A percentile compares a stretch with the other conserved stretches of the same genome.
Evolutionary conservation across 1,140 invertebrate genomes (phyloP).

Genomic region (Drosophila lini): DNA sequence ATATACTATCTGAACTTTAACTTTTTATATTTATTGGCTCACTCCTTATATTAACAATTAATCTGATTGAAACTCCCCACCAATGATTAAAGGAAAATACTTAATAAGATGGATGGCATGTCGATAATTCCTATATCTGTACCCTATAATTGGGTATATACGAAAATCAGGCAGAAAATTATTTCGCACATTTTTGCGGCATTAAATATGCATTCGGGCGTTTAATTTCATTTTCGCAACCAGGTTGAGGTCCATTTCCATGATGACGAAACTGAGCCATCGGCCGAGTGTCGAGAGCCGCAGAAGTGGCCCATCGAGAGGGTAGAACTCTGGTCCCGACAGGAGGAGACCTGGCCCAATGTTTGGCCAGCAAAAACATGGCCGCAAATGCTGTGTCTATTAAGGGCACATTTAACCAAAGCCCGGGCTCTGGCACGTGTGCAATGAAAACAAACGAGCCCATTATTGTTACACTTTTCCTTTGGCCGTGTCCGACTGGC

Average conservation of each 20-base stretch:
- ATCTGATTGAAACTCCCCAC: not conserved
- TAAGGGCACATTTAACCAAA: constrained; percentile 66
- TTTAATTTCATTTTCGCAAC: constrained; percentile 51
- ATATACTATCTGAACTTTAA: not conserved
- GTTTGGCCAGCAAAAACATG: constrained; percentile 58
- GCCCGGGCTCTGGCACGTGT: constrained; percentile 52
- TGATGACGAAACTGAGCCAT: constrained; percentile 26
- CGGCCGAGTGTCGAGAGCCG: constrained; percentile 3
- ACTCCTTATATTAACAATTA: not conserved
- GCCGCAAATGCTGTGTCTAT: constrained; percentile 67
- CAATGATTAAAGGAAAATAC: not conserved
- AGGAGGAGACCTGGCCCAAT: constrained; percentile 34
- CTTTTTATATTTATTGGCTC: not conserved
- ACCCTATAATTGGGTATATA: constrained; percentile 5
- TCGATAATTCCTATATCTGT: not conserved
- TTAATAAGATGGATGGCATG: constrained; percentile 3
- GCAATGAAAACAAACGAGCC: constrained; percentile 71
- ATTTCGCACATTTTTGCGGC: constrained; percentile 43
- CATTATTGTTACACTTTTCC: constrained; percentile 70
- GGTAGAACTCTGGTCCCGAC: not conserved
- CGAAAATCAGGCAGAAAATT: constrained; percentile 23
- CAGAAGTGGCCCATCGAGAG: constrained; percentile 28
- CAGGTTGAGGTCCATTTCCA: not conserved
- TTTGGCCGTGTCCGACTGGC: constrained; percentile 13
- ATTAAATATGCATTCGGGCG: constrained; percentile 46